Evolutionary conservation across 2,888 invertebrate species (phyloP), one percentile per base, ranked within the genome.

Genomic region (Papilio elwesi): DNA sequence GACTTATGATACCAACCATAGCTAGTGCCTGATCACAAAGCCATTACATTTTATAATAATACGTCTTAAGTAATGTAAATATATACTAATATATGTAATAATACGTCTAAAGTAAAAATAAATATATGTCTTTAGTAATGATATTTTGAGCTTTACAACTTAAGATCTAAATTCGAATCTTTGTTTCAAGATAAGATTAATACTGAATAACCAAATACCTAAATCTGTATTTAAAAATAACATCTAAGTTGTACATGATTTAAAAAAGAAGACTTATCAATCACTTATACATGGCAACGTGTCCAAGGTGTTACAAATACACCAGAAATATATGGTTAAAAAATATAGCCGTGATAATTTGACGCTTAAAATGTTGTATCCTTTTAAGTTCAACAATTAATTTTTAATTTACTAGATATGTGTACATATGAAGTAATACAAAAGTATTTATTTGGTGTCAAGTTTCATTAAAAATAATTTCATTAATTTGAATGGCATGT

Each of bases 161-260:
- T 59, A 59, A 0, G 12, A 15, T 59, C 10, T 59, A 59, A 59
- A 59, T 43, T 59, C 59, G 38, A 43, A 38, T 5, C 59, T 57
- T 43, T 59, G 10, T 59, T 43, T n/a, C 0, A 59, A 59, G n/a
- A 9, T 43, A 59, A 59, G 43, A 36, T 43, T 59, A 59, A 59
- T 43, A 59, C 59, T 43, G n/a, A n/a, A 5, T 38, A n/a, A 59
- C 38, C 7, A 5, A 9, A 43, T 43, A 43, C 43, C 59, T 59
- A 59, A 43, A n/a, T 10, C 15, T 38, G 13, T 26, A 26, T 26
- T 8, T 38, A n/a, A 38, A 59, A 43, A 15, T 43, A 43, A 59
- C 59, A 43, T 15, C 38, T 59, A 59, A 12, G 43, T 59, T 43
- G 43, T n/a, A 43, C 43, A 15, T 43, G 8, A 59, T 38, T 38